Evolutionary conservation across 2,113 vertebrate species (phyloP).

Genomic region (Plectropomus leopardus): DNA sequence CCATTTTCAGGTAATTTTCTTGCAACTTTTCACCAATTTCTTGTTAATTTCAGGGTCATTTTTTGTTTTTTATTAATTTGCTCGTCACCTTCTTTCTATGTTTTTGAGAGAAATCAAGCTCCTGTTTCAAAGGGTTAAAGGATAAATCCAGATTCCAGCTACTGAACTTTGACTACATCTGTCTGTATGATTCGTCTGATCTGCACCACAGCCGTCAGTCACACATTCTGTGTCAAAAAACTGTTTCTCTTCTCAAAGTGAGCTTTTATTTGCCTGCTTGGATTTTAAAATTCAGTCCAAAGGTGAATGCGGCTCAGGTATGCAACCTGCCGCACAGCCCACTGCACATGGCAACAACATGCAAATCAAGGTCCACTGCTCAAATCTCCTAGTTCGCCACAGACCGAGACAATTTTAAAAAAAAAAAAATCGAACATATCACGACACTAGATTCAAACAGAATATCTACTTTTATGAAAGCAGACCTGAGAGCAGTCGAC

Average conservation of each 20-base stretch:
- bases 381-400: not conserved
- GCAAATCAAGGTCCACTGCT: not conserved
- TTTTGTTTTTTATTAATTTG: too few relatives aligned
- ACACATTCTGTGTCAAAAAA: not conserved
- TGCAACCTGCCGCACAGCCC: constrained; percentile 9
- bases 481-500: constrained; percentile 28
- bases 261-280: not conserved
- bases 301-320: constrained; percentile 7
- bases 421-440: not conserved
- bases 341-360: constrained; percentile 1
- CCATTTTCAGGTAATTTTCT: too few relatives aligned
- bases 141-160: too few relatives aligned
- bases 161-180: not conserved
- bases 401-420: too few relatives aligned
- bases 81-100: too few relatives aligned
- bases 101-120: too few relatives aligned
- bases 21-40: too few relatives aligned
- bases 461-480: not conserved
- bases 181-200: not conserved
- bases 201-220: not conserved
- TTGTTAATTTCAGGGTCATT: too few relatives aligned
- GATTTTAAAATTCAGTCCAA: not conserved
- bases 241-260: not conserved
- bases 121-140: too few relatives aligned
- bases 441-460: not conserved